These are phyloP conservation scores for Ovibos moschatus DNA, from an alignment of 2,113 vertebrate genomes.

Conservation along the genomic window DNA sequence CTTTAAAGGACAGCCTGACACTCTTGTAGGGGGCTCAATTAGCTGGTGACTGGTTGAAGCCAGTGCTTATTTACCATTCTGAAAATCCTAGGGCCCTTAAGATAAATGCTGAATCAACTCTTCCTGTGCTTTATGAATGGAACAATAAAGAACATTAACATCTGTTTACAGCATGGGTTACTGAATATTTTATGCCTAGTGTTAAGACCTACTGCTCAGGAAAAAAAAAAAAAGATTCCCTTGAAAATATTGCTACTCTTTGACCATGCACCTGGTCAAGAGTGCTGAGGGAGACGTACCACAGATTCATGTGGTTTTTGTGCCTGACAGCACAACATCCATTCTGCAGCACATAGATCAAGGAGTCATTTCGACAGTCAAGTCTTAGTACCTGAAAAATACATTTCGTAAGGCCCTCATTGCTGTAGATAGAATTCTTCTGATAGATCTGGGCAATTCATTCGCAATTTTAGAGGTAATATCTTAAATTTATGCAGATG, in stretches of 20 bases:
- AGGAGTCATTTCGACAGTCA: not conserved
- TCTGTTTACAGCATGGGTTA: not conserved
- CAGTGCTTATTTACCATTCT: not conserved
- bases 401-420: not conserved
- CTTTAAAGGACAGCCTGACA: not conserved
- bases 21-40: not conserved
- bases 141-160: not conserved
- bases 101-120: not conserved
- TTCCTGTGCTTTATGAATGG: not conserved
- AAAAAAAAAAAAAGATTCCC: not conserved
- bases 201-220: not conserved
- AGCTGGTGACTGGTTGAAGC: not conserved
- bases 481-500: not conserved
- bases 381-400: not conserved
- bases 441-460: not conserved
- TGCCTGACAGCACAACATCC: not conserved
- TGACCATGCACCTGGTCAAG: not conserved
- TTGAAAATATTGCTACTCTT: not conserved
- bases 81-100: not conserved
- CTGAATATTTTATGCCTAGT: not conserved
- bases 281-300: not conserved
- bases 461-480: not conserved
- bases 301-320: not conserved
- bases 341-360: not conserved
- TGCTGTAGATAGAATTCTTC: not conserved